These are phyloP conservation scores for Eptatretus atami DNA, from an alignment of 2,797 vertebrate genomes.

Conservation along the genomic window DNA sequence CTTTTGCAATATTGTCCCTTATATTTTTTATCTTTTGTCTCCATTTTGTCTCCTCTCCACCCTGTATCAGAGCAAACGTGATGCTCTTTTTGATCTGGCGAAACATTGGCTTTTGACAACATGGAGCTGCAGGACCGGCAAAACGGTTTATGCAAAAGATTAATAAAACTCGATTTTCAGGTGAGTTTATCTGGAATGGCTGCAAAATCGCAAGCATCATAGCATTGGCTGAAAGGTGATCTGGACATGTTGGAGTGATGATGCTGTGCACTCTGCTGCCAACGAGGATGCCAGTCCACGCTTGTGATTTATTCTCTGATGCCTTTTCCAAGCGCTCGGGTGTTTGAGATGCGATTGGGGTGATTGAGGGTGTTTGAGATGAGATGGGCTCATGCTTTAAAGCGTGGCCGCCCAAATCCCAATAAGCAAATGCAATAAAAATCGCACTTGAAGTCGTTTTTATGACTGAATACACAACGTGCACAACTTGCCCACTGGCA, in stretches of 20 bases:
- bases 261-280: conserved; percentile 16
- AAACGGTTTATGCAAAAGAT: conserved; percentile 93
- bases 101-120: conserved; percentile 70
- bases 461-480: too few relatives aligned
- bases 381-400: too few relatives aligned
- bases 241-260: conserved; percentile 12
- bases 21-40: too few relatives aligned
- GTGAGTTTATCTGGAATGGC: conserved; percentile 23
- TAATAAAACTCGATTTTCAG: conserved; percentile 96
- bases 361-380: too few relatives aligned
- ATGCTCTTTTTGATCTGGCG: conserved; percentile 93
- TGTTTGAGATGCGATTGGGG: too few relatives aligned
- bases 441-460: too few relatives aligned
- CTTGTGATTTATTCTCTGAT: not conserved
- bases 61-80: conserved; percentile 42
- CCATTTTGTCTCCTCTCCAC: too few relatives aligned
- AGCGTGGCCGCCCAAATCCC: too few relatives aligned
- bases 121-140: conserved; percentile 75
- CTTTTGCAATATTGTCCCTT: too few relatives aligned
- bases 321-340: too few relatives aligned
- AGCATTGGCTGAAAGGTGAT: conserved; percentile 13
- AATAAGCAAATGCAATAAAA: too few relatives aligned
- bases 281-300: conserved; percentile 17
- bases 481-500: too few relatives aligned
- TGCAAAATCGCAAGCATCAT: conserved; percentile 11